Percentiles rank a stretch among this genome's conserved stretches.
These are phyloP conservation scores for Oreocharis arfaki DNA, from an alignment of 2,113 vertebrate species.

Conservation along the genomic window DNA sequence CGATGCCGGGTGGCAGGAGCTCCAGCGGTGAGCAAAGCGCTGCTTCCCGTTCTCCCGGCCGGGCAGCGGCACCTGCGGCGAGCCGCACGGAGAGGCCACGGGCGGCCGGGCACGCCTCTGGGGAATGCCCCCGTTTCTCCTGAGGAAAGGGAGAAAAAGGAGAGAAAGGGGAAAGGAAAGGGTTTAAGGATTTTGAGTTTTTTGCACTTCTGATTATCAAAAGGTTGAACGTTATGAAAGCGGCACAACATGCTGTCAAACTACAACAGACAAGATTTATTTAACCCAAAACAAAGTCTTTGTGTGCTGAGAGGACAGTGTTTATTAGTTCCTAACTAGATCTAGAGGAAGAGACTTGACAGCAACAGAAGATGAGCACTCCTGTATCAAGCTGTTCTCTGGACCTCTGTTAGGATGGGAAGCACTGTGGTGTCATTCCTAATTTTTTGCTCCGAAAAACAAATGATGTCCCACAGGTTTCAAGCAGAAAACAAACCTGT, in stretches of 20 bases:
- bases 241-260: background rate
- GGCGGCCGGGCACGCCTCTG: background rate
- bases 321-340: background rate
- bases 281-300: background rate
- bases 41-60: conserved; percentile 63
- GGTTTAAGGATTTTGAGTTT: background rate
- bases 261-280: background rate
- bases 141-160: background rate
- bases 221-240: background rate
- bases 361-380: background rate
- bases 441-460: background rate
- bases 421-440: background rate
- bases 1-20: conserved; percentile 13
- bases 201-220: background rate
- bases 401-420: background rate
- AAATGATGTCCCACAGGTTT: background rate
- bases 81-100: background rate
- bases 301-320: background rate
- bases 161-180: background rate
- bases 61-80: background rate
- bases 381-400: background rate
- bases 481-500: background rate
- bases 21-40: conserved; percentile 57
- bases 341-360: background rate
- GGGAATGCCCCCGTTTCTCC: conserved; percentile 43